A percentile compares a stretch with the other conserved stretches of the same genome.
These are phyloP conservation scores for Petrophora chlorosata DNA, from an alignment of 2,888 invertebrate species.

Conservation along the genomic window DNA sequence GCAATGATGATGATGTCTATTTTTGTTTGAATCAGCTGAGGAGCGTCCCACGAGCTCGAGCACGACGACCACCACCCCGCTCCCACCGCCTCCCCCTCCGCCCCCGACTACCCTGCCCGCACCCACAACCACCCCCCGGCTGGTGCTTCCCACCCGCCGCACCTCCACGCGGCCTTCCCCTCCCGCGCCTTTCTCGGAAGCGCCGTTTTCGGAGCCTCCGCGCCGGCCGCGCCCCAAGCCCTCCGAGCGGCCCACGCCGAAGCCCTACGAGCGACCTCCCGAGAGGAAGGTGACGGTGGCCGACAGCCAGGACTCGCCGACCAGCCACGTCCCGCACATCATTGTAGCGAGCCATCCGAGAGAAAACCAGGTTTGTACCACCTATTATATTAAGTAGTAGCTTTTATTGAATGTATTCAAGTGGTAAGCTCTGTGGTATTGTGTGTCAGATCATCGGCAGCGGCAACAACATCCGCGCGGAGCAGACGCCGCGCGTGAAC, in stretches of 20 bases:
- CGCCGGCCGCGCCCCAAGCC: slow-evolving; percentile 51
- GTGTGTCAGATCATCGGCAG: slow-evolving; percentile 75
- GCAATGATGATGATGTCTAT: no score
- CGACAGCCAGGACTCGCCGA: slow-evolving; percentile 70
- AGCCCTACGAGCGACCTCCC: slow-evolving; percentile 68
- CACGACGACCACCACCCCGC: slow-evolving; percentile 44
- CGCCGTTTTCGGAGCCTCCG: slow-evolving; percentile 38
- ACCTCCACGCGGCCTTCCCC: slow-evolving; percentile 50
- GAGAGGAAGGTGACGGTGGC: slow-evolving; percentile 60
- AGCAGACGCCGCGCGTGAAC: slow-evolving; percentile 87
- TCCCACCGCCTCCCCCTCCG: slow-evolving; percentile 39
- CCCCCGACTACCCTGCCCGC: slow-evolving; percentile 14
- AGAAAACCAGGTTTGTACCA: slow-evolving; percentile 88
- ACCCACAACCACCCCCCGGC: slow-evolving; percentile 45
- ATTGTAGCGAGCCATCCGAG: slow-evolving; percentile 88
- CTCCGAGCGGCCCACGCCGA: slow-evolving; percentile 68
- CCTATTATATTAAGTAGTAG: not conserved
- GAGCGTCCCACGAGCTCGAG: slow-evolving; percentile 66
- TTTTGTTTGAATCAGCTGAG: no score
- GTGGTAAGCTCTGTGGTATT: no score
- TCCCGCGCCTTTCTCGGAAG: slow-evolving; percentile 55
- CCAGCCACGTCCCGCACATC: slow-evolving; percentile 80
- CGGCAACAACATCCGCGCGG: slow-evolving; percentile 84
- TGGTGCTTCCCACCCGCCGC: slow-evolving; percentile 51
- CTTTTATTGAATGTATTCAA: no score